Percentiles rank a stretch among this genome's conserved stretches.
These are phyloP conservation scores for Pseudeuparius sepicola DNA, from an alignment of 2,888 invertebrate genomes.

Conservation along the genomic window DNA sequence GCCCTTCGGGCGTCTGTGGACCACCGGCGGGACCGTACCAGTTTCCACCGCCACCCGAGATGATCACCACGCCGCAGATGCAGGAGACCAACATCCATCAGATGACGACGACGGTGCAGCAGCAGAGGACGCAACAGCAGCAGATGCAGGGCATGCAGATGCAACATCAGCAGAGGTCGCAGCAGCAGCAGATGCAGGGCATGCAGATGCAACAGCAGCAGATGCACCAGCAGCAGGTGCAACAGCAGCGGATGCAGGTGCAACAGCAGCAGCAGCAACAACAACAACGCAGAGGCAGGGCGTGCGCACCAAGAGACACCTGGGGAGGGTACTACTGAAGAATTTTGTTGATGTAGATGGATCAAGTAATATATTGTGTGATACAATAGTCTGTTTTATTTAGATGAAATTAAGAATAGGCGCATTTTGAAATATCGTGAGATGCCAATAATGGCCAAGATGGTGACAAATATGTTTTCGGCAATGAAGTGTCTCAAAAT, in stretches of 20 bases:
- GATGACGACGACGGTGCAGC: conserved; percentile 14
- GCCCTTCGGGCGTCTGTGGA: too few relatives aligned
- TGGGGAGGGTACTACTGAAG: conserved; percentile 31
- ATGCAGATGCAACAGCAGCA: not conserved
- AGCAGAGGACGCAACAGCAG: conserved; percentile 14
- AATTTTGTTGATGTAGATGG: too few relatives aligned
- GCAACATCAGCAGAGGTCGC: conserved; percentile 12
- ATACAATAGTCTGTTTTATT: too few relatives aligned
- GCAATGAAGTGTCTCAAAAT: too few relatives aligned
- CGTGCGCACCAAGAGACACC: conserved; percentile 27
- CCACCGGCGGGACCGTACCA: conserved; percentile 1
- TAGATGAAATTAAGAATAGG: too few relatives aligned
- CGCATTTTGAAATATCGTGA: too few relatives aligned
- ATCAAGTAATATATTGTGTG: too few relatives aligned
- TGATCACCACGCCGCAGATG: conserved; percentile 5
- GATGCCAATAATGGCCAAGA: too few relatives aligned
- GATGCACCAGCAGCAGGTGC: not conserved
- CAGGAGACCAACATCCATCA: conserved; percentile 7
- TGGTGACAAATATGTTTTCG: too few relatives aligned
- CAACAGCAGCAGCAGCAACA: conserved; percentile 1
- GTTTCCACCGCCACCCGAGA: too few relatives aligned
- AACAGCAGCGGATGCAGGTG: conserved; percentile 5
- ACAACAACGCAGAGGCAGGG: conserved; percentile 6
- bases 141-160: conserved; percentile 13
- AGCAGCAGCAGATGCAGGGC: conserved; percentile 9